phyloP scores from a whole-genome alignment of 1,140 invertebrate species.

The Streblospio benedicti region DNA sequence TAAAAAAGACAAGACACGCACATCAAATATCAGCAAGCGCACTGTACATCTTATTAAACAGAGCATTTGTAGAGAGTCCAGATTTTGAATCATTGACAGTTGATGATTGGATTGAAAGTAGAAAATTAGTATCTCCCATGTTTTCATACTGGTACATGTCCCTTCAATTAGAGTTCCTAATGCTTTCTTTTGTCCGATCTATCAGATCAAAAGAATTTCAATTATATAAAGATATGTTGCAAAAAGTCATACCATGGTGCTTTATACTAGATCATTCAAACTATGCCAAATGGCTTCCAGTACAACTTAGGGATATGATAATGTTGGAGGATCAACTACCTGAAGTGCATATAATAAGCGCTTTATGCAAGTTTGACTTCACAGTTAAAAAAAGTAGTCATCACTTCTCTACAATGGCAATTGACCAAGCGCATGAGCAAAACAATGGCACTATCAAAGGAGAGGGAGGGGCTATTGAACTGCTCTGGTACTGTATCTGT shows the following conservation, averaged over 20 bases:
- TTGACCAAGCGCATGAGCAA: constrained; percentile 31
- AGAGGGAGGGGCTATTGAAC: constrained; percentile 24
- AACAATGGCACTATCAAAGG: constrained; percentile 28
- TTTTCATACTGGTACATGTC: constrained; percentile 2
- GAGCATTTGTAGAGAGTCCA: no score
- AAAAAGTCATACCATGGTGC: constrained; percentile 16
- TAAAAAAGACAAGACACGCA: no score
- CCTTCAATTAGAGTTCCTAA: not conserved
- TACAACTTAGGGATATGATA: constrained; percentile 15
- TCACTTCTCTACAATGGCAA: constrained; percentile 21
- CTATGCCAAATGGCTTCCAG: constrained; percentile 16
- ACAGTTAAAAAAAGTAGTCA: constrained; percentile 15
- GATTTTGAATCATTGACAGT: no score
- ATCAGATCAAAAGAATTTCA: constrained; percentile 16
- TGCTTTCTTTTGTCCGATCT: constrained; percentile 5
- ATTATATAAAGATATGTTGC: constrained; percentile 13
- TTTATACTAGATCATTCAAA: constrained; percentile 13
- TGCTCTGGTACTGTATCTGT: no score
- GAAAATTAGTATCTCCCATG: not conserved
- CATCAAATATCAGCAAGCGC: no score
- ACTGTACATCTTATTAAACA: not conserved
- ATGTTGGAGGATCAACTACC: not conserved
- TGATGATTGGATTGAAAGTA: not conserved
- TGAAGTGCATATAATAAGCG: not conserved
- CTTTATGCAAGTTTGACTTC: constrained; percentile 15